Percentiles rank a stretch among this genome's conserved stretches.
phyloP scores from a whole-genome alignment of 2,888 invertebrate species.

The Tillus elongatus region DNA sequence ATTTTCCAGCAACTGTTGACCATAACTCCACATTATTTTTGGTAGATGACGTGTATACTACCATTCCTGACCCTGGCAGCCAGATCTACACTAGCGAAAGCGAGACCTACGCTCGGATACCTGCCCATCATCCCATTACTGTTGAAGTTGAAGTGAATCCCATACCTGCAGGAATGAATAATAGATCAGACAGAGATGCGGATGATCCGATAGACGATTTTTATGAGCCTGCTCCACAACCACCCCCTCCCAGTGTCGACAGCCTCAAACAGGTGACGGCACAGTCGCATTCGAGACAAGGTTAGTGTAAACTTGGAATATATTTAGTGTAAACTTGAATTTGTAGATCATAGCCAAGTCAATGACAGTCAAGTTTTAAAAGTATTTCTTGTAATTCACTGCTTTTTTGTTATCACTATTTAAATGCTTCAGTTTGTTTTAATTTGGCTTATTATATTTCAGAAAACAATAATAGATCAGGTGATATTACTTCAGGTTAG shows the following conservation, averaged over 20 bases:
- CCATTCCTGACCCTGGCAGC: conserved; percentile 69
- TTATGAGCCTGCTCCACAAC: conserved; percentile 44
- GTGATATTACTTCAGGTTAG: too few species aligned
- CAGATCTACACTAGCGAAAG: conserved; percentile 67
- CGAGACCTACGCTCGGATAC: conserved; percentile 81
- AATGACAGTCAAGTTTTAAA: too few species aligned
- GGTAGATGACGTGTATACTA: conserved; percentile 85
- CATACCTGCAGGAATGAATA: conserved; percentile 19
- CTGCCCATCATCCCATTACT: conserved; percentile 43
- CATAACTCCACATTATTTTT: too few species aligned
- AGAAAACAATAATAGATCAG: too few species aligned
- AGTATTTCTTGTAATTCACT: too few species aligned
- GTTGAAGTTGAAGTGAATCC: conserved; percentile 37
- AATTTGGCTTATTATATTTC: too few species aligned
- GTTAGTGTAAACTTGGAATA: conserved; percentile 34
- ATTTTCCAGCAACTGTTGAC: background rate
- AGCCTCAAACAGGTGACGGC: conserved; percentile 51
- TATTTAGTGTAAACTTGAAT: conserved; percentile 2
- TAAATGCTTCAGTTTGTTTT: too few species aligned
- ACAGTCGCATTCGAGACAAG: conserved; percentile 51
- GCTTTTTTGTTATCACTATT: too few species aligned
- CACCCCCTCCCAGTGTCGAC: conserved; percentile 54
- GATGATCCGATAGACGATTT: conserved; percentile 29
- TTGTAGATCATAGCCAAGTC: too few species aligned
- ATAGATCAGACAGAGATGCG: too few species aligned